Evolutionary conservation across 2,888 invertebrate species (phyloP).

Genomic region (Eumacrocentrus americanus): DNA sequence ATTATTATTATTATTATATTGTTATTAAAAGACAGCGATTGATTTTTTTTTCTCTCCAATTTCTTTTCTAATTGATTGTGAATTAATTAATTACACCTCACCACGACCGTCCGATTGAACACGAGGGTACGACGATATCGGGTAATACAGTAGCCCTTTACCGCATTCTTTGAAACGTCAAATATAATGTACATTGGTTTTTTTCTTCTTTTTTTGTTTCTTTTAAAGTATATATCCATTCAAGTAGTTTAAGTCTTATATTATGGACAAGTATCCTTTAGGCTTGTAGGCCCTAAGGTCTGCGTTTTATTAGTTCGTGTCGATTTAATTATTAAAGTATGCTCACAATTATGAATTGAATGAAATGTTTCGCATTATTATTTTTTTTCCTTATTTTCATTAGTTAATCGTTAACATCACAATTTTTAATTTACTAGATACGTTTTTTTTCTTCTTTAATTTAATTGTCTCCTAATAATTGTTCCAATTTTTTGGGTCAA

Average conservation of each 20-base stretch:
- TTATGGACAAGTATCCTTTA: conserved; percentile 60
- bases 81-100: conserved; percentile 40
- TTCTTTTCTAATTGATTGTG: conserved; percentile 35
- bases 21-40: too few species aligned
- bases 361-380: conserved; percentile 25
- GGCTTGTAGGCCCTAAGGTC: conserved; percentile 55
- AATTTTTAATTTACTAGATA: conserved; percentile 28
- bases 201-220: conserved; percentile 32
- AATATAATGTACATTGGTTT: conserved; percentile 57
- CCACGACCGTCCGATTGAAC: conserved; percentile 49
- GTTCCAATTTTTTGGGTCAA: conserved; percentile 9
- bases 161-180: conserved; percentile 48
- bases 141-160: conserved; percentile 57
- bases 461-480: conserved; percentile 6
- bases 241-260: conserved; percentile 60
- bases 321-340: conserved; percentile 41
- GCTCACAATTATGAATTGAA: conserved; percentile 39
- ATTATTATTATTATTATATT: neutral
- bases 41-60: neutral
- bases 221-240: conserved; percentile 52
- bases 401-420: too few species aligned
- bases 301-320: conserved; percentile 45
- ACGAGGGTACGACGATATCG: conserved; percentile 50
- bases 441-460: conserved; percentile 17
- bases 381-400: conserved; percentile 14